A percentile compares a stretch with the other conserved stretches of the same genome.
Conservation (phyloP, 2,888 invertebrate genomes). For the Aporophyla lueneburgensis region DNA sequence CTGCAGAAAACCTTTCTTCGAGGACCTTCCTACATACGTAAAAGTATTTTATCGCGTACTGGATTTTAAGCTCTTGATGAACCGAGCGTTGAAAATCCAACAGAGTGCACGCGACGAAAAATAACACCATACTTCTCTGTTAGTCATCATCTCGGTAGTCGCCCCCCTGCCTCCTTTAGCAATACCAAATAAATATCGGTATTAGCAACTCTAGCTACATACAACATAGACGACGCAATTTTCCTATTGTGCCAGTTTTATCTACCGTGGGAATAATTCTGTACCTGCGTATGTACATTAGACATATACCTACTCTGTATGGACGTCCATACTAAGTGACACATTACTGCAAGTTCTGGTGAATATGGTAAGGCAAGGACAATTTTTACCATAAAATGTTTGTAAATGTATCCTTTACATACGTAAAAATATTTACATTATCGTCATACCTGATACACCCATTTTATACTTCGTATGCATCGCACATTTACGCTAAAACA, state of each 20-base stretch:
- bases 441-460: neutral
- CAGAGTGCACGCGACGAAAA: no score
- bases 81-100: no score
- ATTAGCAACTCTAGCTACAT: constrained; percentile 66
- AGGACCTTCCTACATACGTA: no score
- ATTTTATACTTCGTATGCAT: neutral
- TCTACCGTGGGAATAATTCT: constrained; percentile 80
- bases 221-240: constrained; percentile 75
- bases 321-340: constrained; percentile 64
- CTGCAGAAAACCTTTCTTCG: no score
- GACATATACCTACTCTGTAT: constrained; percentile 59
- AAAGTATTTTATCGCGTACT: no score
- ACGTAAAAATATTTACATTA: neutral
- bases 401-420: constrained; percentile 53
- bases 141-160: no score
- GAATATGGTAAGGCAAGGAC: constrained; percentile 61
- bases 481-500: no score
- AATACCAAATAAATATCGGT: constrained; percentile 11
- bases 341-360: constrained; percentile 48
- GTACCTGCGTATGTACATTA: constrained; percentile 61
- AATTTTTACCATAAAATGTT: constrained; percentile 62
- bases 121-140: no score
- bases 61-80: no score
- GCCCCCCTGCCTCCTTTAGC: no score
- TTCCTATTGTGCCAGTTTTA: constrained; percentile 82